Evolutionary conservation across 2,888 invertebrate species (phyloP).

Genomic region (Polietes domitor): DNA sequence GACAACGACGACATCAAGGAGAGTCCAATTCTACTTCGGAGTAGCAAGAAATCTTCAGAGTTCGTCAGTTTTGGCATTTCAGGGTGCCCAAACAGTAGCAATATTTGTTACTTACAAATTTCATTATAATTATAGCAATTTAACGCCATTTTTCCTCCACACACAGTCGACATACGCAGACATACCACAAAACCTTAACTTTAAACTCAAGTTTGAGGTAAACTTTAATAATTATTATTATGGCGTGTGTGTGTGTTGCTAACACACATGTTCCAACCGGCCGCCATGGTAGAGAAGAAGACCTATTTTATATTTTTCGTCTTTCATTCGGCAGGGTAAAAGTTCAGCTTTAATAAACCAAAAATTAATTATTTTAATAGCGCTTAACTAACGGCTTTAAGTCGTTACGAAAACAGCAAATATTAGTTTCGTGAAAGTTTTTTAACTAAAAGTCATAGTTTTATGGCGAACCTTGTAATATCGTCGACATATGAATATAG

Average conservation of each 20-base stretch:
- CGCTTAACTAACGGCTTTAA: conserved; percentile 52
- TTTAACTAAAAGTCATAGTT: conserved; percentile 2
- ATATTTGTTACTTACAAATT: conserved; percentile 47
- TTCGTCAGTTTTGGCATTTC: conserved; percentile 30
- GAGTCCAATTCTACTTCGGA: conserved; percentile 18
- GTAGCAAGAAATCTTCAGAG: conserved; percentile 53
- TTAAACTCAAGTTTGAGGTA: conserved; percentile 54
- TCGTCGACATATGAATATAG: not conserved
- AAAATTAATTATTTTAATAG: conserved; percentile 54
- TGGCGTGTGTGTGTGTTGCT: conserved; percentile 2
- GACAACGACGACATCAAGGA: conserved; percentile 32
- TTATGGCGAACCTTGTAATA: not conserved
- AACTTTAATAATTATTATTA: conserved; percentile 51
- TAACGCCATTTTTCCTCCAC: conserved; percentile 58
- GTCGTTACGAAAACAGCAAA: conserved; percentile 7
- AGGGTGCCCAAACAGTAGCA: conserved; percentile 65
- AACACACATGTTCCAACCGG: conserved; percentile 6
- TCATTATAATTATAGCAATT: conserved; percentile 66
- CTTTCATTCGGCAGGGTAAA: conserved; percentile 46
- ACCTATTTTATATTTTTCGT: conserved; percentile 34
- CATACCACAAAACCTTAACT: not conserved
- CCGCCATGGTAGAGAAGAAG: too few species aligned
- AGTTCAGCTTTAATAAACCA: conserved; percentile 48
- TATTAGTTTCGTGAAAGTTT: conserved; percentile 59
- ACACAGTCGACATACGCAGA: not conserved